A percentile compares a stretch with the other conserved stretches of the same genome.
These are phyloP conservation scores for Sylvicapra grimmia DNA, from an alignment of 2,113 vertebrate genomes.

Conservation along the genomic window DNA sequence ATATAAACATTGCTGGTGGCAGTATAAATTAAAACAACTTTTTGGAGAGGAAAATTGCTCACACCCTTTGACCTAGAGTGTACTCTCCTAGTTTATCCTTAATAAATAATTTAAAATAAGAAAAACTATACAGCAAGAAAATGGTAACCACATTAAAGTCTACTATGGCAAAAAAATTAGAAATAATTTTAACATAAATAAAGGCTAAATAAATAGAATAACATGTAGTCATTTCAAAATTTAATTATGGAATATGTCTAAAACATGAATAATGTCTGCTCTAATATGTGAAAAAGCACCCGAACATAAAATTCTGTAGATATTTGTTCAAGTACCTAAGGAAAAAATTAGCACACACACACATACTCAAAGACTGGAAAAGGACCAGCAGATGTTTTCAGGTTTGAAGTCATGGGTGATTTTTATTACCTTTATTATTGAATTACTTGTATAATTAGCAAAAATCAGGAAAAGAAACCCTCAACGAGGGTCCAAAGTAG, in stretches of 20 bases:
- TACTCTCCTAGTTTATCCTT: background rate
- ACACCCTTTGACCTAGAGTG: background rate
- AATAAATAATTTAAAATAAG: slow-evolving; percentile 18
- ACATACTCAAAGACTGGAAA: background rate
- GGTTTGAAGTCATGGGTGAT: slow-evolving; percentile 14
- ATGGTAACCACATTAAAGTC: background rate
- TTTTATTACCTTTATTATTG: slow-evolving; percentile 53
- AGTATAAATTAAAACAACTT: slow-evolving; percentile 13
- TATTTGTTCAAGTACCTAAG: background rate
- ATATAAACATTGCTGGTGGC: background rate
- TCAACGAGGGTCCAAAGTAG: slow-evolving; percentile 1
- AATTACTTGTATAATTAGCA: slow-evolving; percentile 31
- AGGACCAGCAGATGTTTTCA: slow-evolving; percentile 25
- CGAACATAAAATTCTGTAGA: slow-evolving; percentile 18
- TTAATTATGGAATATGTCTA: slow-evolving; percentile 2
- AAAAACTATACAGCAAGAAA: background rate
- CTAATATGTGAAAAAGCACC: slow-evolving; percentile 23
- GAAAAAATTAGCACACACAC: slow-evolving; percentile 20
- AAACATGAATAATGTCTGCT: slow-evolving; percentile 41
- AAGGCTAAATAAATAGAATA: slow-evolving; percentile 5
- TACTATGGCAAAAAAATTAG: background rate
- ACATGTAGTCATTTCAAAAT: background rate
- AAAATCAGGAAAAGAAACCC: slow-evolving; percentile 27
- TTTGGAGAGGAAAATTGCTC: background rate
- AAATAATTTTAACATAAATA: slow-evolving; percentile 28